Conservation (phyloP, 2,113 vertebrate species). For the Petrocephalus zakoni region DNA sequence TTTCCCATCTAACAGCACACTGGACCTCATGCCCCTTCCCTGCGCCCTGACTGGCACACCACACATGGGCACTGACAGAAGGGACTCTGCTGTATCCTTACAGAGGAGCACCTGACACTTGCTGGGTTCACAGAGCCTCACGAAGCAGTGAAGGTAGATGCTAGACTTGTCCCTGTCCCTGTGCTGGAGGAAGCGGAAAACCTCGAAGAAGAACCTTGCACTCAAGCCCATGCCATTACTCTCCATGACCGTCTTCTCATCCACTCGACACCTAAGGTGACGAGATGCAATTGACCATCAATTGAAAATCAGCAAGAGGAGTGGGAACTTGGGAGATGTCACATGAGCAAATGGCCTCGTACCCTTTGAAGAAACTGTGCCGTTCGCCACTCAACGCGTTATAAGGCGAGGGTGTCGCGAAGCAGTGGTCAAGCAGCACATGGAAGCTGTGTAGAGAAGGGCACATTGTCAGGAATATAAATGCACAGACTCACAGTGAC, state of each 20-base stretch:
- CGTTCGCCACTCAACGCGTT: slow-evolving; percentile 36
- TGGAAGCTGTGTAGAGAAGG: slow-evolving; percentile 53
- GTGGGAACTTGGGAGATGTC: neutral
- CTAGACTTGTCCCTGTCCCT: slow-evolving; percentile 50
- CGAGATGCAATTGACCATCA: neutral
- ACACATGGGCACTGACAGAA: neutral
- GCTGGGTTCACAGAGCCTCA: slow-evolving; percentile 53
- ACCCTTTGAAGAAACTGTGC: slow-evolving; percentile 62
- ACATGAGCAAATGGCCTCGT: neutral
- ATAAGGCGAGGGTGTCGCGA: slow-evolving; percentile 56
- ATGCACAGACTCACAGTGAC: neutral
- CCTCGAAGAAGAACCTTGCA: slow-evolving; percentile 58
- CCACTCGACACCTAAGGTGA: slow-evolving; percentile 43
- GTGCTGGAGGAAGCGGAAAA: slow-evolving; percentile 65
- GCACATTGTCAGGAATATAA: neutral
- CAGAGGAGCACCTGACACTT: neutral
- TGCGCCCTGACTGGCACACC: neutral
- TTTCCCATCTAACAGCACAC: slow-evolving; percentile 34
- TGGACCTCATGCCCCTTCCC: neutral
- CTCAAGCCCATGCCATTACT: slow-evolving; percentile 49
- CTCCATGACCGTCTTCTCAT: slow-evolving; percentile 38
- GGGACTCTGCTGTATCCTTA: neutral
- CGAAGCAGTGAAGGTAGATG: slow-evolving; percentile 64
- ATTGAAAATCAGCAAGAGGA: neutral
- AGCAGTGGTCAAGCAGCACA: slow-evolving; percentile 66